Evolutionary conservation across 2,888 invertebrate species (phyloP).

Genomic region (Hipparchia sbordonii): DNA sequence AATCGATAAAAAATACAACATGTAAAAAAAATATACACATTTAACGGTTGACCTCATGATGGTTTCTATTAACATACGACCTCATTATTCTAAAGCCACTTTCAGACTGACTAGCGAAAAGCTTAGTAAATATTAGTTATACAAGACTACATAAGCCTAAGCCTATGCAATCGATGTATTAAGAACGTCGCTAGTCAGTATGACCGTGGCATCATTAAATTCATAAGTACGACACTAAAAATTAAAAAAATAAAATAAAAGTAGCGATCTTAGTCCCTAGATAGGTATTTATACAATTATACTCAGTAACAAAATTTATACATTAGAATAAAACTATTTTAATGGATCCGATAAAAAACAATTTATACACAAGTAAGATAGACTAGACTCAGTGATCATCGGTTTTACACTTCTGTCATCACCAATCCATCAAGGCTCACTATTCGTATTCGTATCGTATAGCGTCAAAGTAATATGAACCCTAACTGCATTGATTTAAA

Average conservation of each 20-base stretch:
- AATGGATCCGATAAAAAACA: slow-evolving; percentile 17
- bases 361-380: slow-evolving; percentile 7
- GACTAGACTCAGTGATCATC: too few relatives aligned
- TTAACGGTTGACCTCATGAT: slow-evolving; percentile 11
- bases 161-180: neutral
- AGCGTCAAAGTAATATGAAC: too few relatives aligned
- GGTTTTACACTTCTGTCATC: too few relatives aligned
- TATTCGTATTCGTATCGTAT: too few relatives aligned
- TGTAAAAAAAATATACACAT: neutral
- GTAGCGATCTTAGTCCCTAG: slow-evolving; percentile 8
- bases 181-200: neutral
- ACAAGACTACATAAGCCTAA: neutral
- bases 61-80: neutral
- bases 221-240: slow-evolving; percentile 14
- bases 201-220: neutral
- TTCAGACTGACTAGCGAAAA: slow-evolving; percentile 8
- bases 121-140: neutral
- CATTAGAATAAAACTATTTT: slow-evolving; percentile 29
- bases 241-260: slow-evolving; percentile 4
- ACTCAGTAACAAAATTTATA: slow-evolving; percentile 25
- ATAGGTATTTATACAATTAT: slow-evolving; percentile 19
- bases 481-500: too few relatives aligned
- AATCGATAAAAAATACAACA: neutral
- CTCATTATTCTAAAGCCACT: slow-evolving; percentile 2
- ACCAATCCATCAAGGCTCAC: too few relatives aligned